Base-by-base conservation (phyloP, 2,797 vertebrate species). In the Argya squamiceps region DNA sequence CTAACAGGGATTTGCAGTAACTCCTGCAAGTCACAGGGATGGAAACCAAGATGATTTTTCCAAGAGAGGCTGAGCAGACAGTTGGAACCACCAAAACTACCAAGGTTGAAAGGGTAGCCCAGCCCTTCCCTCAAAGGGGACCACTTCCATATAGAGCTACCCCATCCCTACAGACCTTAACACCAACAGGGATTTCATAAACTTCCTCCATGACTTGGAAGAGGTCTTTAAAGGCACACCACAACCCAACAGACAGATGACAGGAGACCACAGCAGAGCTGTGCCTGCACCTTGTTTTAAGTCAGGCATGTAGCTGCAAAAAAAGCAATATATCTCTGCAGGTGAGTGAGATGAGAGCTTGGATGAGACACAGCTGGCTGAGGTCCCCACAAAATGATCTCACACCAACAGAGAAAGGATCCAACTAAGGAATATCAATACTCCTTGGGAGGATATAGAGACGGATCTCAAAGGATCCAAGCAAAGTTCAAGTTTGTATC, bases 381-480 rank as follows among this genome's bases (percentile, higher is more conserved):
- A 77, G 37, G 39, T 53, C 58, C 30, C 53, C 12, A 3, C 0
- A 0, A 4, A 32, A 15, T 26, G n/a, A n/a, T 44, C 15, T 65
- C 52, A 29, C 41, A 69, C 11, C 62, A 41, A 70, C 14, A 32
- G 60, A 9, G 1, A 78, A 22, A 88, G 17, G 29, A 76, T n/a
- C 14, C 56, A 78, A 5, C 27, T 23, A 78, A 60, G 22, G 5
- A 5, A 43, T 64, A 53, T 16, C 30, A 19, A 23, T 26, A 20
- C 20, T 55, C 34, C 55, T 52, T 30, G 26, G 26, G 65, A 80
- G 18, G 10, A 79, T 20, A 19, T 2, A 86, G 20, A 68, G n/a
- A 9, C 0, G 0, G 32, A 56, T 15, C 50, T 60, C 5, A 0
- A 63, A 64, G 18, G 14, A 52, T 41, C 37, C 56, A 55, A 32